Percentiles rank a stretch among this genome's conserved stretches.
phyloP scores from a whole-genome alignment of 2,113 vertebrate genomes.

The Himantopus leucocephalus region DNA sequence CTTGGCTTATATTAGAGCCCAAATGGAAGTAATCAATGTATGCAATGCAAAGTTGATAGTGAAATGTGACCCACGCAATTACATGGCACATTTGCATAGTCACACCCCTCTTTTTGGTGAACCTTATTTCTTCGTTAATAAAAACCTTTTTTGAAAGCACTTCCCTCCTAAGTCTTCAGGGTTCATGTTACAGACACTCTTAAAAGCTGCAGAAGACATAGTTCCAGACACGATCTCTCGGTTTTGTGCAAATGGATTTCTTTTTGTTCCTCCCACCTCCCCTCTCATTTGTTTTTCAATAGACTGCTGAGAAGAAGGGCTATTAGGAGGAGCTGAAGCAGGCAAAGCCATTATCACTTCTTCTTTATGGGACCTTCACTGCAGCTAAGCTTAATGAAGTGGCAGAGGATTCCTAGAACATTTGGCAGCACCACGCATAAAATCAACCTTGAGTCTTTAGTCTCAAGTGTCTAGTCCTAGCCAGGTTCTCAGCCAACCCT shows the following conservation, averaged over 20 bases:
- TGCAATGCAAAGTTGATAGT: not conserved
- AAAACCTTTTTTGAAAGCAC: not conserved
- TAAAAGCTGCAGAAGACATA: not conserved
- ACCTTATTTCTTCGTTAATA: not conserved
- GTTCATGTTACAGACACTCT: not conserved
- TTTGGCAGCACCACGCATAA: not conserved
- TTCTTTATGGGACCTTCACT: not conserved
- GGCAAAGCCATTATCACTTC: not conserved
- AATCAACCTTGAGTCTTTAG: not conserved
- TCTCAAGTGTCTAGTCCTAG: not conserved
- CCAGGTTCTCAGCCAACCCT: not conserved
- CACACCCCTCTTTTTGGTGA: not conserved
- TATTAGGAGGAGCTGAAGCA: not conserved
- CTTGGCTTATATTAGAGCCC: not conserved
- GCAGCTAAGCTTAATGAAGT: not conserved
- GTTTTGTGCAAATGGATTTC: not conserved
- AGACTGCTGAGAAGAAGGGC: not conserved
- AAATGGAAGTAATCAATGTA: not conserved
- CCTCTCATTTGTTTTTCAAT: not conserved
- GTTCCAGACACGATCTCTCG: not conserved
- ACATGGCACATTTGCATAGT: not conserved
- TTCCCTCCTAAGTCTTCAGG: not conserved
- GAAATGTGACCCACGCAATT: not conserved
- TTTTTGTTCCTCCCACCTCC: not conserved
- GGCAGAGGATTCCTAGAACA: not conserved